A percentile compares a stretch with the other conserved stretches of the same genome.
Conservation (phyloP, 2,888 invertebrate species). For the Lycocerus yunnanus region DNA sequence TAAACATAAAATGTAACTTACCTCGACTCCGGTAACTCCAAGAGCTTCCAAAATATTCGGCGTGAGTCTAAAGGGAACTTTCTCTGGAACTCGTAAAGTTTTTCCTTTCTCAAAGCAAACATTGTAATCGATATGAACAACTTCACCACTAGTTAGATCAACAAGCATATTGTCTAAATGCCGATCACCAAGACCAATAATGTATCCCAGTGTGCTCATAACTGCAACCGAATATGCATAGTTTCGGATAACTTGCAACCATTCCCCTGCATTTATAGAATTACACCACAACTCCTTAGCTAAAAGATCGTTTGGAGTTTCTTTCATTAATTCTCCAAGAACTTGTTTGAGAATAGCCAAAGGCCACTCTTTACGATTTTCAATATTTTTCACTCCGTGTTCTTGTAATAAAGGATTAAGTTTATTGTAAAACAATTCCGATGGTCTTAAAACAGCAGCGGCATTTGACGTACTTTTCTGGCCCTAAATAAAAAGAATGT, state of each 20-base stretch:
- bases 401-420: slow-evolving; percentile 84
- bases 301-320: slow-evolving; percentile 91
- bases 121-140: slow-evolving; percentile 99
- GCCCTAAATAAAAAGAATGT: slow-evolving; percentile 3
- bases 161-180: slow-evolving; percentile 98
- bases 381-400: slow-evolving; percentile 76
- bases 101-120: slow-evolving; percentile 99
- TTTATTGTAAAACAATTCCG: slow-evolving; percentile 91
- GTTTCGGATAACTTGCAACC: slow-evolving; percentile 90
- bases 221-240: slow-evolving; percentile 93
- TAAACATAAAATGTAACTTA: slow-evolving; percentile 60
- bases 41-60: slow-evolving; percentile 92
- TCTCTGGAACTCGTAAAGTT: slow-evolving; percentile 94
- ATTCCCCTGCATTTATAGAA: slow-evolving; percentile 83
- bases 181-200: slow-evolving; percentile 96
- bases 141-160: slow-evolving; percentile 91
- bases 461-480: slow-evolving; percentile 37
- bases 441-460: slow-evolving; percentile 68
- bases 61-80: slow-evolving; percentile 97
- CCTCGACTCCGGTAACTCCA: slow-evolving; percentile 95
- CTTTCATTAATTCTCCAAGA: slow-evolving; percentile 79
- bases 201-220: slow-evolving; percentile 98
- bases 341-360: slow-evolving; percentile 80
- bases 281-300: slow-evolving; percentile 95
- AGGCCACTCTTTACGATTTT: slow-evolving; percentile 95